Evolutionary conservation across 2,888 invertebrate species (phyloP).

Genomic region (Thera britannica): DNA sequence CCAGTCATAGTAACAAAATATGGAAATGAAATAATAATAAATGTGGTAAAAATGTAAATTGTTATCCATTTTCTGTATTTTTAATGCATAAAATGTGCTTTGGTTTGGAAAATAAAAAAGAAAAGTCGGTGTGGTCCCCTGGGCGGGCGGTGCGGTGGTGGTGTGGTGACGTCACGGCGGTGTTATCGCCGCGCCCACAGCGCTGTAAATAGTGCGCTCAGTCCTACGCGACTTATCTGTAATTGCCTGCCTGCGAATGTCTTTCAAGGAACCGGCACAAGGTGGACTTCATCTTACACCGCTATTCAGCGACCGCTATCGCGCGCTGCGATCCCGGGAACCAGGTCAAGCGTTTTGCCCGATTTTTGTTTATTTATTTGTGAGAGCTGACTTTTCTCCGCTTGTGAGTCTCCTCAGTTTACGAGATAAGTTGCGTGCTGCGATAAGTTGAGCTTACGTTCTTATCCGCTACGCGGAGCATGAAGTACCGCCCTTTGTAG

Average conservation of each 20-base stretch:
- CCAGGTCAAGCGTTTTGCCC: slow-evolving; percentile 68
- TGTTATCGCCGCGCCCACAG: slow-evolving; percentile 69
- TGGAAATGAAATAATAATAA: slow-evolving; percentile 29
- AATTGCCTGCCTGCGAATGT: slow-evolving; percentile 83
- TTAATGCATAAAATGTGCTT: slow-evolving; percentile 39
- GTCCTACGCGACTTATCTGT: slow-evolving; percentile 81
- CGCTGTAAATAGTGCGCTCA: slow-evolving; percentile 79
- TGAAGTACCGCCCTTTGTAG: slow-evolving; percentile 98
- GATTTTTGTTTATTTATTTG: slow-evolving; percentile 65
- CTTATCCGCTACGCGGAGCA: slow-evolving; percentile 97
- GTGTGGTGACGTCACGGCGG: slow-evolving; percentile 28
- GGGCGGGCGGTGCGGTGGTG: slow-evolving; percentile 38
- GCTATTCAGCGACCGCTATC: slow-evolving; percentile 74
- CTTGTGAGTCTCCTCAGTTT: slow-evolving; percentile 25
- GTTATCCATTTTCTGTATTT: slow-evolving; percentile 38
- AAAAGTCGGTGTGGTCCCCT: slow-evolving; percentile 41
- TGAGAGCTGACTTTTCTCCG: slow-evolving; percentile 24
- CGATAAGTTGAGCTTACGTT: slow-evolving; percentile 88
- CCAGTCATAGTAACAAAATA: slow-evolving; percentile 15
- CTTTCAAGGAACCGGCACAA: slow-evolving; percentile 78
- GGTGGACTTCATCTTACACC: slow-evolving; percentile 76
- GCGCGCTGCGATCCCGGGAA: slow-evolving; percentile 64
- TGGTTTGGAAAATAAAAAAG: slow-evolving; percentile 43
- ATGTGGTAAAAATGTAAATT: slow-evolving; percentile 40
- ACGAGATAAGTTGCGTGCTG: slow-evolving; percentile 28